Evolutionary conservation across 2,113 vertebrate genomes (phyloP).

Genomic region (Centropus unirufus): DNA sequence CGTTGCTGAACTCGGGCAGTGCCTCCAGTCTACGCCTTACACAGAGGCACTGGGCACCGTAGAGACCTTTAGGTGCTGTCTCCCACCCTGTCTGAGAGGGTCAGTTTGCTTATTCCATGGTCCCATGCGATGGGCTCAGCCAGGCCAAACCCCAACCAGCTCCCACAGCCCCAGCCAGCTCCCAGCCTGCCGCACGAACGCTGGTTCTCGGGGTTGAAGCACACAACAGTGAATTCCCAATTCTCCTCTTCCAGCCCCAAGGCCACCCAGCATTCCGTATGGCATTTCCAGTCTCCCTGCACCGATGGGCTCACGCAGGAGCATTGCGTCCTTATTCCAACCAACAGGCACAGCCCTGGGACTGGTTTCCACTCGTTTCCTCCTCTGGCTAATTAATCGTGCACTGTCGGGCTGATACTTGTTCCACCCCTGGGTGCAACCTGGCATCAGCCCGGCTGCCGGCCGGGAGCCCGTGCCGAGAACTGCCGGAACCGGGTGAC

Average conservation of each 20-base stretch:
- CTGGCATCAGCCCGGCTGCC: background rate
- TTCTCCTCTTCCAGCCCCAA: fast-evolving
- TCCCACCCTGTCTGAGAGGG: background rate
- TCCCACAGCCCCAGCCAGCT: background rate
- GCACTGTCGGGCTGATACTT: fast-evolving
- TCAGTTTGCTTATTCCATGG: fast-evolving
- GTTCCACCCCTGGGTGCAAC: background rate
- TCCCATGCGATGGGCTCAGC: fast-evolving
- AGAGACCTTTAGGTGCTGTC: background rate
- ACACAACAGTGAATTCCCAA: fast-evolving
- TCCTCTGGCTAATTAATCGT: background rate
- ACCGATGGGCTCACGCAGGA: fast-evolving
- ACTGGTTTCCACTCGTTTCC: background rate
- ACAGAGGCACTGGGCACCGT: background rate
- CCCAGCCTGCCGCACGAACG: fast-evolving
- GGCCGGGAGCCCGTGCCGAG: background rate
- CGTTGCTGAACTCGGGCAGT: background rate
- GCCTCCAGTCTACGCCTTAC: no score
- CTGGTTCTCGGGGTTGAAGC: fast-evolving
- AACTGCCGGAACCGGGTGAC: background rate
- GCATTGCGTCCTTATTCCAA: fast-evolving
- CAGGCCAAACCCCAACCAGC: background rate
- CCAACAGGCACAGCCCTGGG: background rate
- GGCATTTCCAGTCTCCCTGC: background rate
- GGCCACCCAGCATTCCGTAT: fast-evolving